Base-by-base conservation (phyloP, 1,140 invertebrate genomes). In the Notospermus geniculatus region DNA sequence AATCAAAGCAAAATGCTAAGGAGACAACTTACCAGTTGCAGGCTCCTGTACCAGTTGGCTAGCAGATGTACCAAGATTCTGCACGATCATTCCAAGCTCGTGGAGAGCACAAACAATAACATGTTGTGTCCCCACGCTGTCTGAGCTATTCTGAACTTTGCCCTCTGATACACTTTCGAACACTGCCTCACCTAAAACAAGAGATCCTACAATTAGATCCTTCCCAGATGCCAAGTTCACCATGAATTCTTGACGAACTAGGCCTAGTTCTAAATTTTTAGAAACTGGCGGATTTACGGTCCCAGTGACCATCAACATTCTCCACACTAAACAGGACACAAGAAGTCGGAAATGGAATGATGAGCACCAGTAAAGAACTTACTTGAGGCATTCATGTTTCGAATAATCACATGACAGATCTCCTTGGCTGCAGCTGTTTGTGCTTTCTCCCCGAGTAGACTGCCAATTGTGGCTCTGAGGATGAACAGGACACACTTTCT, bases 401-500 rank as follows among this genome's bases (percentile, higher is more conserved):
- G 94, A 15, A 91, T 86, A 56, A 99, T 89, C 58, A 97, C 88
- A 62, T 90, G 88, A 67, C 93, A 89, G 43, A 99, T 90, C 80
- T 98, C 94, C 79, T 96, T 95, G 7, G 95, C 96, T 39, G 82
- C 79, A 7, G 90, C 90, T 43, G 92, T 89, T 83, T 99, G 97
- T 52, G 95, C 93, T 73, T 96, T 96, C 83, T 99, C 97, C 0
- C 93, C 90, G 1, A 99, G 85, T 85, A 98, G 89, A 76, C 91
- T 90, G 5, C 96, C 95, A 32, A 98, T 85, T 1, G 93, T 89
- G 60, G 91, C 90, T 39, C 93, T 86, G 45, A 98, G 83, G 71
- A 99, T 95, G 77, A 97, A 99, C 74, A 91, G 92, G 50, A 99
- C 91, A 79, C 97, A 99, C 82, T 97, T 97, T 65, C 97, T 85